Evolutionary conservation across 2,797 vertebrate species (phyloP).

Genomic region (Salarias fasciatus): DNA sequence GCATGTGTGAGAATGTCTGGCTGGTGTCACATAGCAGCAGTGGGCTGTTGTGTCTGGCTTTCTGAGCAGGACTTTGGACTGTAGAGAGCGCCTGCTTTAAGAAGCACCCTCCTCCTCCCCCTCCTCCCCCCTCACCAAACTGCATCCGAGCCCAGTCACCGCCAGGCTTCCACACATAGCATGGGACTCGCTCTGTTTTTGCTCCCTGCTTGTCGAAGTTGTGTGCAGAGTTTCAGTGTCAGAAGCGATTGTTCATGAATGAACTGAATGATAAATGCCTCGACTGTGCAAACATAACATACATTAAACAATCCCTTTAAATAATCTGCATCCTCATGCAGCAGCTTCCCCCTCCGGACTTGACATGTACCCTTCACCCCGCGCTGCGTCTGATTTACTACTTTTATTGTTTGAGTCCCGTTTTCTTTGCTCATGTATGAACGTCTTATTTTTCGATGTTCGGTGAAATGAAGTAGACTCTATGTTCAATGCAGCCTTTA

Average conservation of each 20-base stretch:
- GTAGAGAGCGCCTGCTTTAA: conserved; percentile 27
- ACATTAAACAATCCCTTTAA: conserved; percentile 15
- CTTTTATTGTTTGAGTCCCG: background rate
- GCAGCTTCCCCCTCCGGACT: conserved; percentile 15
- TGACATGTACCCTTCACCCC: background rate
- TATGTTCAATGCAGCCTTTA: no score
- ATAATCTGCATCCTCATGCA: conserved; percentile 41
- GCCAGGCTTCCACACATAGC: conserved; percentile 40
- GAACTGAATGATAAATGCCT: conserved; percentile 34
- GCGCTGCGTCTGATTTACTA: conserved; percentile 41
- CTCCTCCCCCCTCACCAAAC: conserved; percentile 12
- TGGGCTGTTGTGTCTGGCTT: conserved; percentile 38
- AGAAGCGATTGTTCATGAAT: conserved; percentile 14
- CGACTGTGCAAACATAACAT: background rate
- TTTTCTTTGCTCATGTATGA: no score
- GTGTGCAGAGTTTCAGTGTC: conserved; percentile 10
- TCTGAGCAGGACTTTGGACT: conserved; percentile 2
- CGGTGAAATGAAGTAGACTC: no score
- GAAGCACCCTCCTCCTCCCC: background rate
- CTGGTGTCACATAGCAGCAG: conserved; percentile 21
- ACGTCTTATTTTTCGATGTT: no score
- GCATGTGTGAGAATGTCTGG: conserved; percentile 40
- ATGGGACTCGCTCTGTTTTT: conserved; percentile 34
- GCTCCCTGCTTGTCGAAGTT: conserved; percentile 3
- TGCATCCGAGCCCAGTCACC: conserved; percentile 47